These are phyloP conservation scores for Drosophila trichaetosa DNA, from an alignment of 2,888 invertebrate genomes.

Conservation along the genomic window DNA sequence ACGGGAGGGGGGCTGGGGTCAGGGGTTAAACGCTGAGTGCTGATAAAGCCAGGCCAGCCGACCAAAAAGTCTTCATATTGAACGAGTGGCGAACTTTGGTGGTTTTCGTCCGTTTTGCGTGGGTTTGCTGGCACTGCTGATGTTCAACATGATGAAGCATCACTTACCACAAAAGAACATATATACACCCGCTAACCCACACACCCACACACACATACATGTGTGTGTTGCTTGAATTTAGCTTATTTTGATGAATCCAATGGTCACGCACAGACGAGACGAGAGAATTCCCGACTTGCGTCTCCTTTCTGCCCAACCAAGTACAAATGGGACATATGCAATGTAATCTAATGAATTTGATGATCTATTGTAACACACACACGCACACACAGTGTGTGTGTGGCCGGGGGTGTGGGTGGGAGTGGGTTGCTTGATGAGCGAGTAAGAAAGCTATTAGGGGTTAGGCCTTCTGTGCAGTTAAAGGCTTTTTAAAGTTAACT, in stretches of 20 bases:
- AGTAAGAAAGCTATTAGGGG: neutral
- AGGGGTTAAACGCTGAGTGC: constrained; percentile 19
- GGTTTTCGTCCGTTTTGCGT: constrained; percentile 25
- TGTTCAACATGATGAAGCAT: constrained; percentile 57
- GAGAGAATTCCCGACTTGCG: neutral
- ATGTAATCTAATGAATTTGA: constrained; percentile 84
- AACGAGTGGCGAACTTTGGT: constrained; percentile 39
- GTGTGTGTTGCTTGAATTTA: constrained; percentile 48
- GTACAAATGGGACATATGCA: constrained; percentile 74
- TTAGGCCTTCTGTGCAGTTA: constrained; percentile 41
- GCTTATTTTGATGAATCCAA: constrained; percentile 67
- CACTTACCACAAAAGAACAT: constrained; percentile 44
- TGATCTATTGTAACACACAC: constrained; percentile 84
- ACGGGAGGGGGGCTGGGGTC: neutral
- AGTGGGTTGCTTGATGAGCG: neutral
- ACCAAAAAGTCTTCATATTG: constrained; percentile 40
- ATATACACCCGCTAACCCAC: neutral
- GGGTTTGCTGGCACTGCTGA: constrained; percentile 34
- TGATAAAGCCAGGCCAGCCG: constrained; percentile 50
- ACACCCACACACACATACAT: neutral
- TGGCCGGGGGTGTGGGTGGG: neutral
- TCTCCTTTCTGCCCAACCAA: constrained; percentile 4
- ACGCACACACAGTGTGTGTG: neutral
- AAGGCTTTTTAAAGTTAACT: constrained; percentile 75
- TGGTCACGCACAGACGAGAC: constrained; percentile 68